Percentiles rank a stretch among this genome's conserved stretches.
These are phyloP conservation scores for Caenorhabditis sp. DNA, from an alignment of 2,888 invertebrate species.

Conservation along the genomic window DNA sequence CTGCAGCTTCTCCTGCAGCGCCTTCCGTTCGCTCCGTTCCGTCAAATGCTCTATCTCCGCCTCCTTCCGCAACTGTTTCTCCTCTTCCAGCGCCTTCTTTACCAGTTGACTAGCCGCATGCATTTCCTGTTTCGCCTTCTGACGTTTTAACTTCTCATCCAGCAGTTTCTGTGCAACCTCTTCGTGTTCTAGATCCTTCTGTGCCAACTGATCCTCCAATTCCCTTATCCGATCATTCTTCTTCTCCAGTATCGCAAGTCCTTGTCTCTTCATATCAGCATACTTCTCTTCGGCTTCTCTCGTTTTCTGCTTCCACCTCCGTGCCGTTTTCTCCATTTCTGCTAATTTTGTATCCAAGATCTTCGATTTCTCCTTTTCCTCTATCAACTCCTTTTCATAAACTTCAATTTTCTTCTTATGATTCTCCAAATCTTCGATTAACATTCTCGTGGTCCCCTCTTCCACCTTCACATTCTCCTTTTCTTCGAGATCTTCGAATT, in stretches of 20 bases:
- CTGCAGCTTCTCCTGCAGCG: slow-evolving; percentile 6
- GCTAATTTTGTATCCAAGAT: not conserved
- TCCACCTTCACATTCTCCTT: not conserved
- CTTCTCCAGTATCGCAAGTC: not conserved
- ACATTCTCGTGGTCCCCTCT: not conserved
- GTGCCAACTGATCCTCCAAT: not conserved
- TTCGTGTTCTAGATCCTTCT: not conserved
- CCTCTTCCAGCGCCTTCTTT: not conserved
- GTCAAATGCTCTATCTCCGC: not conserved
- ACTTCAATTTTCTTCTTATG: not conserved
- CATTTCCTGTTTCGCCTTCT: not conserved
- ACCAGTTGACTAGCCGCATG: not conserved
- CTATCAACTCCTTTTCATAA: not conserved
- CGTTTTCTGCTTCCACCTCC: not conserved
- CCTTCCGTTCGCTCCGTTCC: slow-evolving; percentile 9
- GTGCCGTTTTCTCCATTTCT: not conserved
- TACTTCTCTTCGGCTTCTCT: not conserved
- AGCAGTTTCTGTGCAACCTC: not conserved
- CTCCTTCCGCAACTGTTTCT: not conserved
- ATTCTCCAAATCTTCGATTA: not conserved
- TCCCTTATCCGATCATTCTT: not conserved
- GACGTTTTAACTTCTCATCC: not conserved
- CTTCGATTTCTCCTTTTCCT: not conserved
- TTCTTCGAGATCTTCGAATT: not conserved
- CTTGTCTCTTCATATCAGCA: not conserved